Evolutionary conservation across 1,140 invertebrate genomes (phyloP).

Genomic region (Nasonia giraulti): DNA sequence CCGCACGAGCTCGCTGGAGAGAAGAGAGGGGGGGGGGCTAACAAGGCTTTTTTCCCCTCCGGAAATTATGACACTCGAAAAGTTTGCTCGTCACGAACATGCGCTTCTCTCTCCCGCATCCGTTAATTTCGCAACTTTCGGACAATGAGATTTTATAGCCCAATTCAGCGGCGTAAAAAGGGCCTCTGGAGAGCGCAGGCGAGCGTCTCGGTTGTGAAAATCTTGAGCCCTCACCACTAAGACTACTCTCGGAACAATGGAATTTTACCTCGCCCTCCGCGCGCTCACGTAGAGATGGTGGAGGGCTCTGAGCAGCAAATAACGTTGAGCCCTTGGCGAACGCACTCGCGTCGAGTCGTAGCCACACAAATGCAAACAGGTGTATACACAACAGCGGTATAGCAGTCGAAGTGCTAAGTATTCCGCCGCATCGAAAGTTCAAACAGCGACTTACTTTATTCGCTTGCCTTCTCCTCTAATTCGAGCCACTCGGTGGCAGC

Average conservation of each 20-base stretch:
- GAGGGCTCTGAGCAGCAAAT: not conserved
- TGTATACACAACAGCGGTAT: not conserved
- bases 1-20: not conserved
- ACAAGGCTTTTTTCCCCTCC: not conserved
- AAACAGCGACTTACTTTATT: conserved; percentile 28
- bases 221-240: no score
- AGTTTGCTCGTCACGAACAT: not conserved
- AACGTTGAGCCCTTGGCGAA: not conserved
- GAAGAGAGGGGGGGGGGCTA: no score
- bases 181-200: not conserved
- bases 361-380: not conserved
- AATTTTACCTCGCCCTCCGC: not conserved
- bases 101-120: no score
- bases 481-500: not conserved
- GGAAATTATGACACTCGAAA: not conserved
- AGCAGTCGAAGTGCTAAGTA: not conserved
- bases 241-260: not conserved
- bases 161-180: not conserved
- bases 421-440: conserved; percentile 2
- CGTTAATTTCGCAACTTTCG: not conserved
- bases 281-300: not conserved
- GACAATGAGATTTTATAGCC: not conserved
- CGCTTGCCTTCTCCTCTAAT: conserved; percentile 22
- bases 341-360: not conserved
- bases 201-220: not conserved